Conservation (phyloP, 2,113 vertebrate species). For the Cygnus buccinator region DNA sequence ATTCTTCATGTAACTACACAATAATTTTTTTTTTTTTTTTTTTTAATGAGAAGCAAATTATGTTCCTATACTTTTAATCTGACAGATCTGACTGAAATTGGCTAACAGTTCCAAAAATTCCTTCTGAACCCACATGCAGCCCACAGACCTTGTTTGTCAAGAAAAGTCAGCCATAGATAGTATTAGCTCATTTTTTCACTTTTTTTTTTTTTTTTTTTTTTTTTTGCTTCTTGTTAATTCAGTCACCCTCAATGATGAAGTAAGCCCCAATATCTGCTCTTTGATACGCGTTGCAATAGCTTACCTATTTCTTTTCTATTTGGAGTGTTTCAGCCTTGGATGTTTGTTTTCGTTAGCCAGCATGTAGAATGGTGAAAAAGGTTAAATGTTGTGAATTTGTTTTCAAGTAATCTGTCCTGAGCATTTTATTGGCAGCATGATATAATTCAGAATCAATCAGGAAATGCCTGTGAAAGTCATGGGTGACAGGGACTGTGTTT, state of each 20-base stretch:
- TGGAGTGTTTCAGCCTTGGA: neutral
- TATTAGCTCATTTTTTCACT: neutral
- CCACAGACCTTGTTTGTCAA: neutral
- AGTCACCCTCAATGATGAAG: neutral
- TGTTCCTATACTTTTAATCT: neutral
- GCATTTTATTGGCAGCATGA: neutral
- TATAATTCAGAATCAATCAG: neutral
- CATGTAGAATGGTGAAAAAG: neutral
- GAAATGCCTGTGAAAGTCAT: neutral
- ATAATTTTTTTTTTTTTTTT: neutral
- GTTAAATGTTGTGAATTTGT: neutral
- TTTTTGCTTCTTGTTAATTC: neutral
- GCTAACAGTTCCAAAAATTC: neutral
- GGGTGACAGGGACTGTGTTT: conserved; percentile 26
- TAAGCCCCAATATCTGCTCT: neutral
- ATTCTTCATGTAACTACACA: neutral
- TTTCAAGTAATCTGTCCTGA: neutral
- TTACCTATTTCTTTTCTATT: neutral
- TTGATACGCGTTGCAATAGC: neutral
- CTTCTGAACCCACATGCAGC: neutral
- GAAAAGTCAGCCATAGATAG: neutral
- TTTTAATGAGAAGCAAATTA: conserved; percentile 31
- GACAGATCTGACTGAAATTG: conserved; percentile 27
- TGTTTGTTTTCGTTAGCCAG: neutral
- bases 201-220: neutral